phyloP scores from a whole-genome alignment of 2,113 vertebrate genomes.

The Phocoena phocoena region DNA sequence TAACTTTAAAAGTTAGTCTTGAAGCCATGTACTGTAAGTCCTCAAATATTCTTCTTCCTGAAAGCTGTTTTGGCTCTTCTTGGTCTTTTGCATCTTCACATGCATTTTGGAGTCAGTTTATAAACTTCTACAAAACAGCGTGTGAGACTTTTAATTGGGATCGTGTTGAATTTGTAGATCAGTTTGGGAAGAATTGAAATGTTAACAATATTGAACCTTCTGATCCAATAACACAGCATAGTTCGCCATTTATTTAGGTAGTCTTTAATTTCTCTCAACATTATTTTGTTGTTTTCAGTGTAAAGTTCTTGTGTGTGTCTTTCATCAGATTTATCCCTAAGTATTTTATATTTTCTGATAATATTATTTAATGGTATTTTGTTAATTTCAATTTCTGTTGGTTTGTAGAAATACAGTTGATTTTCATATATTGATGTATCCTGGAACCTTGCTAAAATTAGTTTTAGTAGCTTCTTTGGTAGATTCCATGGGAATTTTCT shows the following conservation, averaged over 20 bases:
- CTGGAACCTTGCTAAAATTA: not conserved
- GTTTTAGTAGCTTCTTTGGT: not conserved
- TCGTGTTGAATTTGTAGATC: not conserved
- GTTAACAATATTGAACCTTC: not conserved
- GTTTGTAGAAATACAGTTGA: not conserved
- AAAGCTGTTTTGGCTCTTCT: not conserved
- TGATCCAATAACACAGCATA: not conserved
- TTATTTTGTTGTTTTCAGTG: not conserved
- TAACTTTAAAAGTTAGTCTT: slow-evolving; percentile 21
- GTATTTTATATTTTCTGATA: not conserved
- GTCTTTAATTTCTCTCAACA: not conserved
- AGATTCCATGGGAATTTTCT: not conserved
- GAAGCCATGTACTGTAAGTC: not conserved
- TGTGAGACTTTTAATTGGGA: not conserved
- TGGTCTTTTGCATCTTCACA: not conserved
- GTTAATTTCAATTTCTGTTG: not conserved
- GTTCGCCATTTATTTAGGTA: not conserved
- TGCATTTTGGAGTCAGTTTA: not conserved
- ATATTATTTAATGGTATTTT: not conserved
- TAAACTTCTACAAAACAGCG: not conserved
- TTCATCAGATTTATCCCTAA: not conserved
- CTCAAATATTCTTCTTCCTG: not conserved
- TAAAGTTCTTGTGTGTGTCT: not conserved
- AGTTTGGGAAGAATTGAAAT: not conserved
- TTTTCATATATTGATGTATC: not conserved